These are phyloP conservation scores for Engraulis encrasicolus DNA, from an alignment of 2,113 vertebrate genomes.

Conservation along the genomic window DNA sequence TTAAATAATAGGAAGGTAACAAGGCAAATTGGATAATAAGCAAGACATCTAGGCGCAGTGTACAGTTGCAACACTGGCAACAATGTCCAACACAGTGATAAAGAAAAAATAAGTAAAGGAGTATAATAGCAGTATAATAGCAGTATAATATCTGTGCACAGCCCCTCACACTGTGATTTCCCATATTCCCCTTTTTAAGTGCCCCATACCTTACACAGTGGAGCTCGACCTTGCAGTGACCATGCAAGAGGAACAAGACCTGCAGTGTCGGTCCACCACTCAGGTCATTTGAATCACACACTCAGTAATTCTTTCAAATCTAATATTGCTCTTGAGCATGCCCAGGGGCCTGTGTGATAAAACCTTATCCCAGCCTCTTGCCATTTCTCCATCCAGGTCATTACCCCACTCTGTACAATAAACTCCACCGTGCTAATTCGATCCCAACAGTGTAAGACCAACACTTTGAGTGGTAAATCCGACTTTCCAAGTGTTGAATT, in stretches of 20 bases:
- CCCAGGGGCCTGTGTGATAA: not conserved
- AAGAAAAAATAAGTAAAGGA: no score
- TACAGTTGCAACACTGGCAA: no score
- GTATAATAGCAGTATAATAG: no score
- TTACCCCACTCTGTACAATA: not conserved
- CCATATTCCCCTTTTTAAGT: not conserved
- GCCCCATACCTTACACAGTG: not conserved
- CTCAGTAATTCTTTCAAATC: not conserved
- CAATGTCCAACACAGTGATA: no score
- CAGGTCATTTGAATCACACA: not conserved
- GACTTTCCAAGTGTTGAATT: no score
- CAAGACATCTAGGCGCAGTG: no score
- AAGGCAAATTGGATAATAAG: no score
- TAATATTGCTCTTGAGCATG: not conserved
- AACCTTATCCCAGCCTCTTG: not conserved
- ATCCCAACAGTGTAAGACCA: no score
- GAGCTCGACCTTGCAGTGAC: not conserved
- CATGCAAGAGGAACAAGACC: not conserved
- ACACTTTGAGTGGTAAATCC: no score
- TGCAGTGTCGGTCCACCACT: not conserved
- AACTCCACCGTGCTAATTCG: no score
- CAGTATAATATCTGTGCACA: no score
- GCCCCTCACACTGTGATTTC: not conserved
- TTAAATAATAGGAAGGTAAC: no score
- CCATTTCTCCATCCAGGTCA: not conserved